Conservation (phyloP, 2,888 invertebrate genomes). For the Cheilosia scutellata region DNA sequence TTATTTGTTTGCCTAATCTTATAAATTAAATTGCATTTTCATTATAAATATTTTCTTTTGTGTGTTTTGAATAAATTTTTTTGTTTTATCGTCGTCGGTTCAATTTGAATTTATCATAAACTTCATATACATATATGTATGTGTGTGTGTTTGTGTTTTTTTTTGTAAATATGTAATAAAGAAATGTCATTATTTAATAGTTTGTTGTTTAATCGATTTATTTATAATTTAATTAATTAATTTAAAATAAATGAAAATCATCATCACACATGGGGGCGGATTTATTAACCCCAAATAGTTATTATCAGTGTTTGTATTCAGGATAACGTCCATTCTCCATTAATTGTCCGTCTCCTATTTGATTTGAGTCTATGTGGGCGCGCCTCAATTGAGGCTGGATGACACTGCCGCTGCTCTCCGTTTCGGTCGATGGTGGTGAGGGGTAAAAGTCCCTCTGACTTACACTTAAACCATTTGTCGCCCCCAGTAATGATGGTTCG, state of each 20-base stretch:
- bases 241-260: conserved; percentile 78
- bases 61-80: conserved; percentile 18
- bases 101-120: conserved; percentile 33
- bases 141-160: conserved; percentile 44
- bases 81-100: conserved; percentile 17
- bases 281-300: conserved; percentile 77
- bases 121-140: conserved; percentile 59
- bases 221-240: conserved; percentile 72
- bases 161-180: conserved; percentile 4
- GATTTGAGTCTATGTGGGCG: conserved; percentile 77
- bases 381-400: conserved; percentile 81
- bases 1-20: conserved; percentile 59
- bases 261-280: conserved; percentile 72
- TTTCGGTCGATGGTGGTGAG: conserved; percentile 85
- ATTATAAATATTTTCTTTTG: conserved; percentile 6
- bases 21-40: conserved; percentile 68
- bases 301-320: conserved; percentile 91
- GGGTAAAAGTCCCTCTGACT: conserved; percentile 85
- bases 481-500: conserved; percentile 79
- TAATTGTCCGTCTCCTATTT: conserved; percentile 85
- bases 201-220: conserved; percentile 8
- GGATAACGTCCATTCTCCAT: conserved; percentile 88
- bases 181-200: no score
- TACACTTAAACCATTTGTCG: conserved; percentile 84
- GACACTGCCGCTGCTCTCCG: conserved; percentile 86